Conservation (phyloP, 2,888 invertebrate species). For the Epistrophella euchroma region DNA sequence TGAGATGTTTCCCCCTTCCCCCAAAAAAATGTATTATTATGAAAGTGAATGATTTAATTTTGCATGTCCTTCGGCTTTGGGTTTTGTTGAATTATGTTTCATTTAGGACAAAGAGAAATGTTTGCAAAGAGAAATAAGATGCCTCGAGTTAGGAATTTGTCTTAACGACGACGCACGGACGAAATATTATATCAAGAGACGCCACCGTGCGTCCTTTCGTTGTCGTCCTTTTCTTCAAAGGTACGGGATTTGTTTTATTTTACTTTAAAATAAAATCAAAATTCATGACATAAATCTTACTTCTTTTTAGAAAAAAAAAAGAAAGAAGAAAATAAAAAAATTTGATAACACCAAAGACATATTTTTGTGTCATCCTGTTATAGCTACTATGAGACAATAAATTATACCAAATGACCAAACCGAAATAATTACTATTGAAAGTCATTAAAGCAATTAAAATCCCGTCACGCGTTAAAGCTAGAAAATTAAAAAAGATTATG, state of each 20-base stretch:
- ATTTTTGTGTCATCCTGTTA: neutral
- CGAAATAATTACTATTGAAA: neutral
- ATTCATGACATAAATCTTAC: slow-evolving; percentile 10
- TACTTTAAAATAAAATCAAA: neutral
- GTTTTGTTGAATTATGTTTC: slow-evolving; percentile 58
- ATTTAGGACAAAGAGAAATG: slow-evolving; percentile 45
- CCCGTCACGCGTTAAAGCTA: slow-evolving; percentile 7
- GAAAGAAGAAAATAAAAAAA: neutral
- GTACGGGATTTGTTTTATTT: neutral
- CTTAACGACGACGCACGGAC: slow-evolving; percentile 6
- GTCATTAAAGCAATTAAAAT: slow-evolving; percentile 26
- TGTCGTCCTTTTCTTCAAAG: neutral
- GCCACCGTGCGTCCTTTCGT: too few relatives aligned
- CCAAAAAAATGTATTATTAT: slow-evolving; percentile 38
- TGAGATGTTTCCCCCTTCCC: neutral
- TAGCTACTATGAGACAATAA: neutral
- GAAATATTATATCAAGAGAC: slow-evolving; percentile 5
- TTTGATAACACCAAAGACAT: slow-evolving; percentile 3
- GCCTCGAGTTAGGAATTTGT: slow-evolving; percentile 17
- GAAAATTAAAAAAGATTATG: slow-evolving; percentile 38
- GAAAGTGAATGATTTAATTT: slow-evolving; percentile 68
- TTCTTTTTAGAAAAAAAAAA: neutral
- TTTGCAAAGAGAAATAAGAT: neutral
- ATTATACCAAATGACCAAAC: neutral
- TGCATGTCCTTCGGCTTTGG: slow-evolving; percentile 22